Base-by-base conservation (phyloP, 2,797 vertebrate genomes). In the Eulemur coronatus region DNA sequence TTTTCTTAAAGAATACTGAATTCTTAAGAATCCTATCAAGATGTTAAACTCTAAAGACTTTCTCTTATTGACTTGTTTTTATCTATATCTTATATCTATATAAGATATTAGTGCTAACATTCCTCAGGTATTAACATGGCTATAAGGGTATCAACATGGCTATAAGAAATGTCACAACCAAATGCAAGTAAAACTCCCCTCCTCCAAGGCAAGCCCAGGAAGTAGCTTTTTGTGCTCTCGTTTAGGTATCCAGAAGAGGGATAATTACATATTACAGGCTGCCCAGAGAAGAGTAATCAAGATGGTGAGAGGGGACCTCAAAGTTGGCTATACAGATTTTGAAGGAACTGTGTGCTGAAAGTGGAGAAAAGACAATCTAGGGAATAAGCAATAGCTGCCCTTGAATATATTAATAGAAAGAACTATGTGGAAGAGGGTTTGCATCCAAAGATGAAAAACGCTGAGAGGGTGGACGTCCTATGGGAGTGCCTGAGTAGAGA, bases 21-120 rank as follows among this genome's bases (percentile, higher is more conserved):
- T 84, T 96, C 50, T 87, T 80, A 84, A 73, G 72, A 81, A 88
- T 52, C n/a, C 59, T 73, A 73, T 5, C 43, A 81, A 12, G 38
- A 84, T 61, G 70, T 89, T 93, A 89, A 35, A 87, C 73, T 94
- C 69, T 80, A 81, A 97, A 92, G 67, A 92, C 87, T 84, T 91
- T 93, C 79, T 89, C 48, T 50, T 55, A 81, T 8, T 65, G 55
- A 97, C 30, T 96, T 61, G 46, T 89, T 69, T 82, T 50, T 48
- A 89, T 88, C 59, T 89, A 48, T 24, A 43, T 55, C 18, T 82
- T 76, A 18, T 73, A 84, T 69, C 81, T 78, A 35, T 5, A 91
- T 18, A 92, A 73, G 50, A 75, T n/a, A 65, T 3, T 17, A 91
- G 63, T 30, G 46, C 24, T 89, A 72, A 72, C 35, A 94, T 75